Percentiles rank a stretch among this genome's conserved stretches.
Conservation (phyloP, 2,888 invertebrate species). For the Cantharis flavilabris region DNA sequence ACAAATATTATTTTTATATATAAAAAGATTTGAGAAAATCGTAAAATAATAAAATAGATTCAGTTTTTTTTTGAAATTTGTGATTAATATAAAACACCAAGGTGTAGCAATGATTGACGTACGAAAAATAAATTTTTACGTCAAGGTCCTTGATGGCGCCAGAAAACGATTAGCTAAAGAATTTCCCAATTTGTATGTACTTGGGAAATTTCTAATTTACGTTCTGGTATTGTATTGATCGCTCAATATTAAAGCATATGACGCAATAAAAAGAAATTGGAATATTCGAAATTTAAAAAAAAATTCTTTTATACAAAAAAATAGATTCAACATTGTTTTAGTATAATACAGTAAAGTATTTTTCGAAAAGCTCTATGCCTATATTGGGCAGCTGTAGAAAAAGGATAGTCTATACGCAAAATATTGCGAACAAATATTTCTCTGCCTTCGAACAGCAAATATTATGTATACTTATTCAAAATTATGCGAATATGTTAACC, state of each 20-base stretch:
- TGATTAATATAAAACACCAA: neutral
- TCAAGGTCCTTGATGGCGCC: constrained; percentile 4
- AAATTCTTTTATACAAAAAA: no score
- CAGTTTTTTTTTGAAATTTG: neutral
- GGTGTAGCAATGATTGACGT: neutral
- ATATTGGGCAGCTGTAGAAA: no score
- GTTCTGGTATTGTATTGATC: neutral
- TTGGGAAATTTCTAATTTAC: neutral
- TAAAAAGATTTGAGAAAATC: neutral
- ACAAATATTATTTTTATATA: neutral
- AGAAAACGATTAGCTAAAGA: constrained; percentile 3
- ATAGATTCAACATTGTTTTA: no score
- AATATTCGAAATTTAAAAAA: neutral
- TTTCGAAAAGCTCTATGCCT: no score
- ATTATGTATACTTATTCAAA: no score
- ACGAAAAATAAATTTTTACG: neutral
- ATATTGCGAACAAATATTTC: no score
- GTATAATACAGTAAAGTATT: no score
- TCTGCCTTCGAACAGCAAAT: no score
- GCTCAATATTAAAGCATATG: neutral
- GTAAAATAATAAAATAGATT: neutral
- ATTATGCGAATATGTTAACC: no score
- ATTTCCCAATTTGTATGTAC: constrained; percentile 5
- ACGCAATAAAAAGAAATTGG: neutral
- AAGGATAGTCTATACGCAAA: no score